Percentiles rank a stretch among this genome's conserved stretches.
Evolutionary conservation across 2,113 vertebrate species (phyloP).

Genomic region (Rana temporaria): DNA sequence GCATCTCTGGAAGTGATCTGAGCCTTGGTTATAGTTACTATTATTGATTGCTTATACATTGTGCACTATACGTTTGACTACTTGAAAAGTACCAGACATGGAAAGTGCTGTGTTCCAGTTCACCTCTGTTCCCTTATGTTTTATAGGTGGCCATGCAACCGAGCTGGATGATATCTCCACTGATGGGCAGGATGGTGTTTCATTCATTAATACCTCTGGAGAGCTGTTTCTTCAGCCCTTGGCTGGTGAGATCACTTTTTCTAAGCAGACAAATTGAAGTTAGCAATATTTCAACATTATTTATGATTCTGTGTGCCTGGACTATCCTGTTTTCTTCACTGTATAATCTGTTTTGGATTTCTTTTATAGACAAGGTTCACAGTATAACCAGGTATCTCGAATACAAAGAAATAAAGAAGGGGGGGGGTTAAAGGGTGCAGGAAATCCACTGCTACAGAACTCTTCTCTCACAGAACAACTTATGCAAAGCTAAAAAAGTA

Average conservation of each 20-base stretch:
- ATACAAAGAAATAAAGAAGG: not conserved
- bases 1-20: no score
- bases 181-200: conserved; percentile 85
- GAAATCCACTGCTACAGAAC: not conserved
- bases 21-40: no score
- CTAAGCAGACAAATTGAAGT: not conserved
- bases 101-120: not conserved
- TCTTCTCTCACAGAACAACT: not conserved
- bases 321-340: not conserved
- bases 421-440: not conserved
- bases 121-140: not conserved
- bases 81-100: not conserved
- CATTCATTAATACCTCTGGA: conserved; percentile 84
- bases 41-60: no score
- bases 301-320: not conserved
- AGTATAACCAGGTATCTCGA: not conserved
- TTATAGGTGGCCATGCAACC: conserved; percentile 81
- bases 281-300: not conserved
- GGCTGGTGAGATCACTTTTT: conserved; percentile 74
- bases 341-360: not conserved
- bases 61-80: no score
- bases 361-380: not conserved
- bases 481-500: no score
- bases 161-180: conserved; percentile 80
- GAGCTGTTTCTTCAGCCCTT: conserved; percentile 89